Evolutionary conservation across 1,140 invertebrate species (phyloP).

Genomic region (Callitettix versicolor): DNA sequence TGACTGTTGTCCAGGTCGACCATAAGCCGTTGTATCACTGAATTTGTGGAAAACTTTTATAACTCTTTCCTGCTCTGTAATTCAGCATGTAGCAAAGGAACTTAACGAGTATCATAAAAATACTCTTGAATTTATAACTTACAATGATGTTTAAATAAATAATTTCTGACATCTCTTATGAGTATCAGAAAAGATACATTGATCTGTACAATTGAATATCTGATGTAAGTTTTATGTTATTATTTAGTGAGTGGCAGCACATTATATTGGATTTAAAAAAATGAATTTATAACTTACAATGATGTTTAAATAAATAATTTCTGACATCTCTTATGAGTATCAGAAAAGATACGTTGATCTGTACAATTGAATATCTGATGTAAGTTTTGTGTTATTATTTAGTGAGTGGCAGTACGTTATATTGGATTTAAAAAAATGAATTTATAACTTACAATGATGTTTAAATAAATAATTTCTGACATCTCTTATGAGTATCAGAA

Average conservation of each 20-base stretch:
- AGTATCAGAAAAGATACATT: background rate
- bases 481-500: background rate
- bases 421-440: background rate
- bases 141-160: too few relatives aligned
- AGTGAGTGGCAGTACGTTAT: background rate
- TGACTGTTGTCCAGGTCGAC: too few relatives aligned
- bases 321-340: slow-evolving; percentile 3
- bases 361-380: background rate
- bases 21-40: too few relatives aligned
- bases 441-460: background rate
- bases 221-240: too few relatives aligned
- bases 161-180: background rate
- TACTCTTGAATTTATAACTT: too few relatives aligned
- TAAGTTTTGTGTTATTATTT: background rate
- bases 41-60: too few relatives aligned
- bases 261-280: background rate
- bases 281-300: background rate
- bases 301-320: background rate
- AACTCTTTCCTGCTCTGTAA: too few relatives aligned
- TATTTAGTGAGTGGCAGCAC: background rate
- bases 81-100: too few relatives aligned
- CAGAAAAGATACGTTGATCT: background rate
- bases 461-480: background rate
- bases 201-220: too few relatives aligned
- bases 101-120: too few relatives aligned